Evolutionary conservation across 37 sponge, comb jelly and placozoan genomes (phyloP).

Genomic region (Aplysina aerophoba): DNA sequence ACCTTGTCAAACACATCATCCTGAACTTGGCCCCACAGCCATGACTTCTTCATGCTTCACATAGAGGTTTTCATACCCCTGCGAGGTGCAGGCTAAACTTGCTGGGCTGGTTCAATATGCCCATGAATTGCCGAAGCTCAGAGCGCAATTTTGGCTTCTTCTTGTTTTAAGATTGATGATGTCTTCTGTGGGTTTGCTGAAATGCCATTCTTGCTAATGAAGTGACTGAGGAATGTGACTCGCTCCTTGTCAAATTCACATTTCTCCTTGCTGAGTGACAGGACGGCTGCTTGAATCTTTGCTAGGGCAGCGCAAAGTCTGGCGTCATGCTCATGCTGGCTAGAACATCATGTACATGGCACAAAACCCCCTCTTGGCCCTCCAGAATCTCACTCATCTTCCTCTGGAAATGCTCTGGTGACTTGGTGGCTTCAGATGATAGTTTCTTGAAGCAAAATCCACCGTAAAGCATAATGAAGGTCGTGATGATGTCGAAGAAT

Average conservation of each 20-base stretch:
- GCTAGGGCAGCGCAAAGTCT: conserved; percentile 40
- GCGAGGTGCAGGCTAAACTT: conserved; percentile 48
- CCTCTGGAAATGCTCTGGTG: conserved; percentile 65
- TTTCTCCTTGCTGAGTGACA: conserved; percentile 53
- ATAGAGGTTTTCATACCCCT: conserved; percentile 39
- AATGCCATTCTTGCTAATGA: conserved; percentile 39
- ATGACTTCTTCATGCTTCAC: conserved; percentile 41
- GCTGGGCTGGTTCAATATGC: conserved; percentile 56
- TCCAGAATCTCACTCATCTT: conserved; percentile 39
- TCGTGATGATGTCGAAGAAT: conserved; percentile 26
- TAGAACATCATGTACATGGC: conserved; percentile 50
- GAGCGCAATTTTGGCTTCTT: conserved; percentile 15
- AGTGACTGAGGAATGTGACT: conserved; percentile 43
- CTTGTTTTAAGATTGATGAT: conserved; percentile 38
- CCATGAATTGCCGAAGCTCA: conserved; percentile 50
- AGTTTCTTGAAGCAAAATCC: too few relatives aligned
- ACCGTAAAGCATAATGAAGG: conserved; percentile 15
- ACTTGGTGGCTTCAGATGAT: background rate
- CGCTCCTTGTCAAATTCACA: conserved; percentile 36
- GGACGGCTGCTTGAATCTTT: conserved; percentile 27
- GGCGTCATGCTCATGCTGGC: conserved; percentile 47
- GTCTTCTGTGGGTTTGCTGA: conserved; percentile 54
- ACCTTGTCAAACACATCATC: conserved; percentile 34
- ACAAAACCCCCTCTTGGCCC: conserved; percentile 48
- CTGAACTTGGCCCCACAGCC: conserved; percentile 53